Evolutionary conservation across 2,888 invertebrate genomes (phyloP), one percentile per base, ranked within the genome.

Genomic region (Pherbina coryleti): DNA sequence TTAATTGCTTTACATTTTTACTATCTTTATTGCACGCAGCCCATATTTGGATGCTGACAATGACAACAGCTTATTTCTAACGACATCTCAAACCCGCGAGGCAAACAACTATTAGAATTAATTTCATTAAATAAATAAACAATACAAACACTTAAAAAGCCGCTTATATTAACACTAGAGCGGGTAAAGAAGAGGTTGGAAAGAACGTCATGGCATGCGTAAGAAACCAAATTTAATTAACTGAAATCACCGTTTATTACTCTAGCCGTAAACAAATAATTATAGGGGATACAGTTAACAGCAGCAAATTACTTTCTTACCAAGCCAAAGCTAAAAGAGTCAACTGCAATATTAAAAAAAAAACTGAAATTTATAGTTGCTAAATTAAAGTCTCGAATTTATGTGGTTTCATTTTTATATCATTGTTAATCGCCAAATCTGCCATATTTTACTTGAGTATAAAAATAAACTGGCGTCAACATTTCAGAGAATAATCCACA

Each of bases 171-270:
- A 7, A 14, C 34, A 64, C 8, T 64, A 17, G 0, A 44, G 44
- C 7, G 2, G 44, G 44, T 44, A 11, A 44, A 44, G 44, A 11
- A 11, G 44, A 44, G 14, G 14, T 11, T 11, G 14, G 11, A 44
- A 14, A 14, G 11, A 11, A 44, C 44, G 11, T 2, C 2, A 14
- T 44, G 49, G n/a, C n/a, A 51, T 37, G 11, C 5, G 28, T 4
- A 69, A 51, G 69, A 69, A 8, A 25, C 4, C 22, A 55, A 57
- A 34, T 57, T 60, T 72, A 72, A 37, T 72, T 72, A 72, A 55
- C 31, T 57, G 71, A 34, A 71, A 71, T 51, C 55, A 67, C 44
- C 19, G 44, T 67, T 60, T 28, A 60, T 49, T 49, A 67, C 44
- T 49, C 9, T 49, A 67, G n/a, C 22, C 5, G 49, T 49, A 67